Evolutionary conservation across 2,797 vertebrate species (phyloP), one percentile per base, ranked within the genome.

Genomic region (Galaxias olidus): DNA sequence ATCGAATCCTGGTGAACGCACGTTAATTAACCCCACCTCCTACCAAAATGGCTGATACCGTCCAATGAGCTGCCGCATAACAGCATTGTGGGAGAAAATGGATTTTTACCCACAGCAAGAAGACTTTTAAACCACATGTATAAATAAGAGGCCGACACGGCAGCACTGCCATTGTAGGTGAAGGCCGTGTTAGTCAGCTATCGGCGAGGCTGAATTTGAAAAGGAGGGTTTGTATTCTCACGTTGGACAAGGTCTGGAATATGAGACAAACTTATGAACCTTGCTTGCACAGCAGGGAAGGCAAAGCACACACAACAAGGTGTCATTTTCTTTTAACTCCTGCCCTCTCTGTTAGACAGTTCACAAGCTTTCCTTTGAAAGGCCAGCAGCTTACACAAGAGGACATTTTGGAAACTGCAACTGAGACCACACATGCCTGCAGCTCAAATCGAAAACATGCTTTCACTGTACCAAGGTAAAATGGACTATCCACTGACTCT

Each of bases 261-360:
- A 47, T 78, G 75, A 84, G 76, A 78, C 77, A 72, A 64, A 66
- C 71, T 70, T 57, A 63, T 51, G 75, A 70, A 80, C 69, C 61
- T 50, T 67, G 73, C 72, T 71, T 4, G 8, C 42, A 1, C 66
- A 58, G 71, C 51, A 12, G 51, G 61, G 30, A 40, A 65, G 53
- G 69, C 52, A 4, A 62, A 68, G 74, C 72, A 83, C 71, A 83
- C 84, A 84, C 83, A 78, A 74, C 74, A 80, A 82, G n/a, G n/a
- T n/a, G 79, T 85, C 84, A 87, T 88, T 68, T 73, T 87, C 88
- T 86, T 88, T 86, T 83, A 80, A 87, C 78, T 78, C 55, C 54
- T 0, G 56, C 76, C 6, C 66, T 84, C 61, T 59, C 66, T 72
- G 83, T 84, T 87, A 76, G 78, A 76, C 71, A 60, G 68, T 72